A percentile compares a stretch with the other conserved stretches of the same genome.
Evolutionary conservation across 1,140 invertebrate genomes (phyloP).

Genomic region (Leptinotarsa lineolata): DNA sequence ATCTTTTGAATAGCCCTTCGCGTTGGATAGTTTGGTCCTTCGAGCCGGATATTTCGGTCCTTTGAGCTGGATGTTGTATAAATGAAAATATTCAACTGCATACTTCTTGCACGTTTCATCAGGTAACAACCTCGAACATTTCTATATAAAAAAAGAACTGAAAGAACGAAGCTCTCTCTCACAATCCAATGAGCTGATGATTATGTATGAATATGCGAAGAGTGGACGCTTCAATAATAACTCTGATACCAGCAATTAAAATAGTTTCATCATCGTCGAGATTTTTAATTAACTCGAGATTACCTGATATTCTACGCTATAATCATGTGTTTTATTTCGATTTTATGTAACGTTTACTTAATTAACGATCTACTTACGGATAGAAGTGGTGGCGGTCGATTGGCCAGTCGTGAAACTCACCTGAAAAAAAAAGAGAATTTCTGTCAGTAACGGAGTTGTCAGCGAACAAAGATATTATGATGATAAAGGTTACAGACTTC

Average conservation of each 20-base stretch:
- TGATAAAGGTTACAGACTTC: no score
- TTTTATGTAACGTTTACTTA: background rate
- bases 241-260: background rate
- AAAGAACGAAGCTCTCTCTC: no score
- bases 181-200: background rate
- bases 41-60: no score
- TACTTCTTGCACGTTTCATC: no score
- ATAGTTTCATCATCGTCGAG: background rate
- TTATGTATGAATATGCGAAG: background rate
- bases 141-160: no score
- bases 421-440: background rate
- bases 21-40: no score
- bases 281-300: background rate
- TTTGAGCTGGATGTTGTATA: no score
- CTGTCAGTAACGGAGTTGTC: no score
- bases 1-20: no score
- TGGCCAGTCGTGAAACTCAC: background rate
- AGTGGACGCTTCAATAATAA: background rate
- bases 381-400: background rate
- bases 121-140: no score
- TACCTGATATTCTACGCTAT: background rate
- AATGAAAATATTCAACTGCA: no score
- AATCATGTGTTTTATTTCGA: background rate
- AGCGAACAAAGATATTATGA: no score
- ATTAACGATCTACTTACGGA: conserved; percentile 5